Percentiles rank a stretch among this genome's conserved stretches.
Evolutionary conservation across 2,888 invertebrate species (phyloP).

Genomic region (Pheosia tremula): DNA sequence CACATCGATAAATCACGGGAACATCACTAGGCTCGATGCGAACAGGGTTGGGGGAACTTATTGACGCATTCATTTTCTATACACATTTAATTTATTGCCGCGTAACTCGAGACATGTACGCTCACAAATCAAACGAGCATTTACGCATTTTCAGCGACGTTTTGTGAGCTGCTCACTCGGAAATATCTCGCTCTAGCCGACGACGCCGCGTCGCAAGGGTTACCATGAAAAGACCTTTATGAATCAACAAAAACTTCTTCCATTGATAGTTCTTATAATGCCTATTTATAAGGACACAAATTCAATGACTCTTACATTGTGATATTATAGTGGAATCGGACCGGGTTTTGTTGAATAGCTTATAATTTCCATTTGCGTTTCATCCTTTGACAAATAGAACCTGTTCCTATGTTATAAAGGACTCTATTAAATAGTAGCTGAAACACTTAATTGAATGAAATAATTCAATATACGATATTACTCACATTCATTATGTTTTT

Average conservation of each 20-base stretch:
- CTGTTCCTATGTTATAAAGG: slow-evolving; percentile 38
- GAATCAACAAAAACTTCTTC: slow-evolving; percentile 36
- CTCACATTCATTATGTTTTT: not conserved
- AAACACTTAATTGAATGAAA: not conserved
- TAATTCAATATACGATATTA: not conserved
- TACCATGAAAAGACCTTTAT: slow-evolving; percentile 4
- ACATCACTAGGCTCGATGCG: slow-evolving; percentile 59
- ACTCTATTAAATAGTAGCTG: not conserved
- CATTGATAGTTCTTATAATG: slow-evolving; percentile 39
- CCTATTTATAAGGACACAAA: slow-evolving; percentile 27
- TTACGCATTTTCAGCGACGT: slow-evolving; percentile 63
- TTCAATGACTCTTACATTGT: slow-evolving; percentile 30
- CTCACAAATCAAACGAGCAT: slow-evolving; percentile 67
- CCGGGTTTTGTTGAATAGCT: slow-evolving; percentile 53
- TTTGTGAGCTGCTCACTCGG: slow-evolving; percentile 55
- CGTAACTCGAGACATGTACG: slow-evolving; percentile 69
- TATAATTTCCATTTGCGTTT: slow-evolving; percentile 53
- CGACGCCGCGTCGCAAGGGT: slow-evolving; percentile 33
- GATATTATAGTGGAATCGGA: slow-evolving; percentile 27
- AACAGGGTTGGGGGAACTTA: slow-evolving; percentile 57
- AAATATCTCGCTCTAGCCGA: slow-evolving; percentile 36
- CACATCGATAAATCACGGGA: slow-evolving; percentile 65
- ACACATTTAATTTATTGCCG: slow-evolving; percentile 72
- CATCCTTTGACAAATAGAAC: slow-evolving; percentile 50
- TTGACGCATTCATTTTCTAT: slow-evolving; percentile 73